Evolutionary conservation across 2,797 vertebrate genomes (phyloP), one percentile per base, ranked within the genome.

Genomic region (Gallirallus australis): DNA sequence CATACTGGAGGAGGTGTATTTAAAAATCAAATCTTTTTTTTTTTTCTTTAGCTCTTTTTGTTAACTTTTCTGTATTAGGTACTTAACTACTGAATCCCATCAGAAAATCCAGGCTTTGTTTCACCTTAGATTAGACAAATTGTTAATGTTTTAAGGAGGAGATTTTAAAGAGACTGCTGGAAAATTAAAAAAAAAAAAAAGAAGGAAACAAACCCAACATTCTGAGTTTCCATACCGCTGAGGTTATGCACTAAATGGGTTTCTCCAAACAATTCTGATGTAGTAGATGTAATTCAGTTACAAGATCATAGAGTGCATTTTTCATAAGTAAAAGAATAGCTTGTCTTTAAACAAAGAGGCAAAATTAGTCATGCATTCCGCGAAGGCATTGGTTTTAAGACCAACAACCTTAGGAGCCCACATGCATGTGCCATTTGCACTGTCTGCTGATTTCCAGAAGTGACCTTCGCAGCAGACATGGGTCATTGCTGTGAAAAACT

Each of bases 291-390:
- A 66, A 60, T 70, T 82, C 64, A 65, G 93, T 81, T 69, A 68
- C 21, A 8, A 61, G 24, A 71, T 88, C 37, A 71, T 80, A 52
- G 27, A 61, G 64, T 77, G 35, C 8, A 42, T 91, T 96, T 94
- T 94, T 91, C 23, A 7, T 69, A 90, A 82, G 40, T 63, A 45
- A 61, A 61, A 89, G 35, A 93, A 83, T 75, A 91, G 37, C 33
- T 91, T 95, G 47, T 69, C 75, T 66, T 91, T 77, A 92, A 93
- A 93, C 37, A 95, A 93, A 93, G 33, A 48, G 79, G 27, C 8
- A 72, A 71, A 75, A 90, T 91, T 54, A 76, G 80, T 76, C 80
- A 72, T 81, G 70, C 40, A 60, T 94, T 92, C 91, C 82, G 65
- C 42, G 47, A 61, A 82, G 14, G 31, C 91, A 78, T 91, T 5